Evolutionary conservation across 1,140 invertebrate species (phyloP).

Genomic region (Musca domestica): DNA sequence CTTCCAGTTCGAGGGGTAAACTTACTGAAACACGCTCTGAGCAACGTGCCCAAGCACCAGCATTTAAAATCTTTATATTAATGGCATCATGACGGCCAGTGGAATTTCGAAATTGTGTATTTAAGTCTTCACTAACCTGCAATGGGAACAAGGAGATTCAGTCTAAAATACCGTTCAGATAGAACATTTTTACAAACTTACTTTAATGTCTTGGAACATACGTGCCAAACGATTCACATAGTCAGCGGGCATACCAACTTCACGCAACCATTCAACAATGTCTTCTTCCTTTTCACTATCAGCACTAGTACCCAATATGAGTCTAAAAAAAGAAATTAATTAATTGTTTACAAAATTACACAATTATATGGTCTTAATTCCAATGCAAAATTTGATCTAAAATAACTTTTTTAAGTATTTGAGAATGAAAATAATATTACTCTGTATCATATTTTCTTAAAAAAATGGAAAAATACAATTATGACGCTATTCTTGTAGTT

Average conservation of each 20-base stretch:
- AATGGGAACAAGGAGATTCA: not conserved
- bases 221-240: constrained; percentile 97
- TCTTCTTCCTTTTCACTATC: constrained; percentile 99
- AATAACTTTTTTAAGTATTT: too few relatives aligned
- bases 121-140: constrained; percentile 86
- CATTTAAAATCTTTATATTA: constrained; percentile 95
- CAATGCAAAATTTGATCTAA: too few relatives aligned
- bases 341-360: not conserved
- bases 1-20: constrained; percentile 94
- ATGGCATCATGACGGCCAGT: constrained; percentile 70
- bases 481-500: too few relatives aligned
- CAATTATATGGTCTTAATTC: not conserved
- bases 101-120: constrained; percentile 83
- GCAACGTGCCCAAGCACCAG: constrained; percentile 94
- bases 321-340: constrained; percentile 36
- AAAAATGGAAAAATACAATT: too few relatives aligned
- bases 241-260: constrained; percentile 99
- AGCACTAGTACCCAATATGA: constrained; percentile 94
- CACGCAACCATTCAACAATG: constrained; percentile 94
- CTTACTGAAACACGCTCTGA: constrained; percentile 93
- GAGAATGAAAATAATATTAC: too few relatives aligned
- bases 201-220: constrained; percentile 99
- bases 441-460: too few relatives aligned
- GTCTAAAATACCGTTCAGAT: not conserved
- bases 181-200: constrained; percentile 50